phyloP scores from a whole-genome alignment of 2,113 vertebrate genomes.

The Atherinomorus stipes region DNA sequence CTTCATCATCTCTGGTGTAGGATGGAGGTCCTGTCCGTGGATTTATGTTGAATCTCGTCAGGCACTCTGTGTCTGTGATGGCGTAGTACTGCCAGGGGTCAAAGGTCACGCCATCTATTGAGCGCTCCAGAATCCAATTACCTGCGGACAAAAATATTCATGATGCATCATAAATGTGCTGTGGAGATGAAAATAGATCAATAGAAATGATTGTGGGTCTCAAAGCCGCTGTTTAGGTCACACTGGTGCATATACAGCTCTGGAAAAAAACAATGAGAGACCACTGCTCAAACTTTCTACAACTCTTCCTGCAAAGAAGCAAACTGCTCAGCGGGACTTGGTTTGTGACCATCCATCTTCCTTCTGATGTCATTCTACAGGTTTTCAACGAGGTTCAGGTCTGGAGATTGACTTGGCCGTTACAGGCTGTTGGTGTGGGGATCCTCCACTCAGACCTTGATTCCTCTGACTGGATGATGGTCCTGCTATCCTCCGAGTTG shows the following conservation, averaged over 20 bases:
- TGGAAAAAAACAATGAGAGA: conserved; percentile 61
- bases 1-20: conserved; percentile 92
- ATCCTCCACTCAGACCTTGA: too few relatives aligned
- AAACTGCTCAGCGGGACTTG: too few relatives aligned
- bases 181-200: conserved; percentile 28
- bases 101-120: conserved; percentile 87
- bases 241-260: conserved; percentile 64
- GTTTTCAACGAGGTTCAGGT: too few relatives aligned
- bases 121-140: conserved; percentile 97
- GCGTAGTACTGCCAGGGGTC: conserved; percentile 97
- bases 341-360: too few relatives aligned
- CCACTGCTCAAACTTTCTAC: too few relatives aligned
- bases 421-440: too few relatives aligned
- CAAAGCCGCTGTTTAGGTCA: conserved; percentile 34
- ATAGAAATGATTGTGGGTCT: conserved; percentile 42
- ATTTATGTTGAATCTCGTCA: conserved; percentile 90
- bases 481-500: too few relatives aligned
- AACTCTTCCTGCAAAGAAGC: too few relatives aligned
- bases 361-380: too few relatives aligned
- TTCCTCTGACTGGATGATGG: too few relatives aligned
- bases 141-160: conserved; percentile 51
- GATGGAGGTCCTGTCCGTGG: conserved; percentile 91
- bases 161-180: conserved; percentile 26
- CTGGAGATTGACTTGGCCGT: too few relatives aligned
- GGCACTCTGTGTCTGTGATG: conserved; percentile 93